Evolutionary conservation across 2,888 invertebrate genomes (phyloP).

Genomic region (Nemurella pictetii): DNA sequence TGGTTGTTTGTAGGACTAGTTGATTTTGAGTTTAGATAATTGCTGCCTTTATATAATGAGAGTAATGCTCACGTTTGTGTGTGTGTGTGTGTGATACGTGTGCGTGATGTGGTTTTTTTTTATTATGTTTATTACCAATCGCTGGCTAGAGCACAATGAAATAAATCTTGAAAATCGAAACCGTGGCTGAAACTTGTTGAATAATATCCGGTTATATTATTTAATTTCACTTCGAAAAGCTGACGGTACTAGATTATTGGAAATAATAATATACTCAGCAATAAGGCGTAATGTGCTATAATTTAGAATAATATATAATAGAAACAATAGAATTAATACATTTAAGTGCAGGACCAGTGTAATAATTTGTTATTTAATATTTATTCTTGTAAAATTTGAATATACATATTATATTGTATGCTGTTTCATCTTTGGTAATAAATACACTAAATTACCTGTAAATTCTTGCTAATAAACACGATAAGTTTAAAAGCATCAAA

Average conservation of each 20-base stretch:
- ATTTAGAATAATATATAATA: not conserved
- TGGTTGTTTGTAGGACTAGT: not conserved
- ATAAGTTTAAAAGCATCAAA: no score
- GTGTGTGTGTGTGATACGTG: not conserved
- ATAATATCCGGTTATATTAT: no score
- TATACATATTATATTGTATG: no score
- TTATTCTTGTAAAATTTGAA: not conserved
- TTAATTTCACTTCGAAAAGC: no score
- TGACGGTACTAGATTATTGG: no score
- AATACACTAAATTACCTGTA: not conserved
- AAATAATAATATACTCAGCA: no score
- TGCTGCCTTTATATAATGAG: not conserved
- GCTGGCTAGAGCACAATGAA: no score
- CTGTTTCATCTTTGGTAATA: not conserved
- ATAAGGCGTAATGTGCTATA: not conserved
- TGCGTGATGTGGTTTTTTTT: no score
- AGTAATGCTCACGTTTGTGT: not conserved
- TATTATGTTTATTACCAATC: not conserved
- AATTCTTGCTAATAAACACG: no score
- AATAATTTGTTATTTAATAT: not conserved
- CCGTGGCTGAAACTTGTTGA: no score
- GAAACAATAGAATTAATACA: not conserved
- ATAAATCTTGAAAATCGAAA: no score
- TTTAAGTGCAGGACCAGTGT: not conserved
- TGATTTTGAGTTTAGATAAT: not conserved